Conservation (phyloP, 2,888 invertebrate species). For the Lepidonotus clava region DNA sequence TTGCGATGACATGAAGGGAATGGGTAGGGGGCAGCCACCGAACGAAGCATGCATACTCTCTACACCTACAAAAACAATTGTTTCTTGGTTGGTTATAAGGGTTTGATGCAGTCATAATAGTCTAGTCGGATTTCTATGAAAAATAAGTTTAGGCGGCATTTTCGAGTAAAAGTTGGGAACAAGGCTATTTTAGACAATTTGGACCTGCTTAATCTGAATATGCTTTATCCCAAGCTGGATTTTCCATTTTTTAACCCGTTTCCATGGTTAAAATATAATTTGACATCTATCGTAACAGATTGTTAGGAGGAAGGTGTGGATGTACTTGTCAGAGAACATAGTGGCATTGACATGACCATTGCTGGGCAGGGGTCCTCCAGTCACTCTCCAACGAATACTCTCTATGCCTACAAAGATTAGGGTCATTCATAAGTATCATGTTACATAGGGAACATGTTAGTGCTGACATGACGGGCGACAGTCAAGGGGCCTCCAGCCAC, state of each 20-base stretch:
- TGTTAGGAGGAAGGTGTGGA: conserved; percentile 56
- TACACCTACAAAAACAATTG: conserved; percentile 55
- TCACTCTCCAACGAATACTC: conserved; percentile 44
- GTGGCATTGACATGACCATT: conserved; percentile 39
- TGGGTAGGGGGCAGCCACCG: conserved; percentile 55
- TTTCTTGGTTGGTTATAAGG: no score
- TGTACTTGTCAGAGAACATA: conserved; percentile 40
- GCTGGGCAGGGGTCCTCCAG: conserved; percentile 54
- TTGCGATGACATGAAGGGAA: conserved; percentile 24
- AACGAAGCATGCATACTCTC: conserved; percentile 48
- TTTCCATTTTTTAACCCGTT: no score
- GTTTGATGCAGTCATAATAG: no score
- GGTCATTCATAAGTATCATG: no score
- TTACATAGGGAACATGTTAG: not conserved
- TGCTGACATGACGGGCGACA: conserved; percentile 47
- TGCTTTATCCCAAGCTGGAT: no score
- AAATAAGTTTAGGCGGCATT: no score
- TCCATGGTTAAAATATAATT: no score
- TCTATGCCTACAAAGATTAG: conserved; percentile 54
- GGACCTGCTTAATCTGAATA: no score
- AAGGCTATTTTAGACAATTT: no score
- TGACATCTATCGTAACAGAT: no score
- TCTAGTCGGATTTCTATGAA: no score
- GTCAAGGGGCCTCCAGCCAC: conserved; percentile 54
- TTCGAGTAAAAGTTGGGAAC: no score